phyloP scores from a whole-genome alignment of 2,888 invertebrate genomes.

The Drosophila putrida region DNA sequence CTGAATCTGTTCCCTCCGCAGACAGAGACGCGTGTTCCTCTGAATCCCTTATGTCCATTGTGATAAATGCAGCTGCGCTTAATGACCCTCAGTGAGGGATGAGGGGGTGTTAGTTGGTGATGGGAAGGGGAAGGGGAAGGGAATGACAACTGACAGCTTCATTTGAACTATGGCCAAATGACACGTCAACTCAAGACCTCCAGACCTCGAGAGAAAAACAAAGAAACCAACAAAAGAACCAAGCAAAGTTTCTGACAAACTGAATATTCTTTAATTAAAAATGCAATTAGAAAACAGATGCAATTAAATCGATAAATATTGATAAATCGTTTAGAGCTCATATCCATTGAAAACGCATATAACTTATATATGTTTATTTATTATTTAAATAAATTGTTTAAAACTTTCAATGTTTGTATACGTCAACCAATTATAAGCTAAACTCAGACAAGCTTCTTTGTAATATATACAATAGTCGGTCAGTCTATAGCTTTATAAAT shows the following conservation, averaged over 20 bases:
- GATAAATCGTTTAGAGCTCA: not conserved
- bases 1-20: conserved; percentile 16
- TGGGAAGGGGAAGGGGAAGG: not conserved
- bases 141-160: conserved; percentile 45
- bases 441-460: too few species aligned
- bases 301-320: conserved; percentile 1
- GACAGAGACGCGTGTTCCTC: conserved; percentile 26
- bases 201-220: not conserved
- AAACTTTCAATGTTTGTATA: too few species aligned
- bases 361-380: too few species aligned
- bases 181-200: conserved; percentile 23
- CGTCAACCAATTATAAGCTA: too few species aligned
- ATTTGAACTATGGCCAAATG: conserved; percentile 52
- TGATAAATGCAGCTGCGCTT: conserved; percentile 54
- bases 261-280: not conserved
- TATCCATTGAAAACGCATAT: not conserved
- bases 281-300: not conserved
- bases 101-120: not conserved
- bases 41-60: conserved; percentile 8
- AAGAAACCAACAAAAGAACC: not conserved
- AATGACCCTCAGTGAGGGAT: conserved; percentile 24
- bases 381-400: too few species aligned
- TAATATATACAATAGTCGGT: too few species aligned
- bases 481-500: not conserved
- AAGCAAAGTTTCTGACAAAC: not conserved